A percentile compares a stretch with the other conserved stretches of the same genome.
These are phyloP conservation scores for Halesus radiatus DNA, from an alignment of 1,140 invertebrate genomes.

Conservation along the genomic window DNA sequence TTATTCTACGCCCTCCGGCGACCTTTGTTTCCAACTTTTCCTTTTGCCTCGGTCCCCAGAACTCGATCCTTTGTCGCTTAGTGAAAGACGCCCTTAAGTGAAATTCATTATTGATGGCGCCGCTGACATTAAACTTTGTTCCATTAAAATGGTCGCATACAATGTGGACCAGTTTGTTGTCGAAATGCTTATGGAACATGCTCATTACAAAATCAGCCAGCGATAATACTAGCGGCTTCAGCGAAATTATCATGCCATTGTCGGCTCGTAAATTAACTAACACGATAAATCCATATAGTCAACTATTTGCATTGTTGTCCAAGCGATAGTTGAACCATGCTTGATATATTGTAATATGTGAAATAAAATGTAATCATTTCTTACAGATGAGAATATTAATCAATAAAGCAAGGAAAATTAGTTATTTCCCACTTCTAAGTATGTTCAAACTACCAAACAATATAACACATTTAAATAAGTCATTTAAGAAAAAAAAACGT, in stretches of 20 bases:
- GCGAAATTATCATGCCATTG: background rate
- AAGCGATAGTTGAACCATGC: background rate
- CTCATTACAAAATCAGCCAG: conserved; percentile 4
- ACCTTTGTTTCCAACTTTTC: background rate
- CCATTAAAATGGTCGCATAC: background rate
- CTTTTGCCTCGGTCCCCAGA: background rate
- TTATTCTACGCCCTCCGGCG: background rate
- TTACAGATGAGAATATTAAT: no score
- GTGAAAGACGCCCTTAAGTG: background rate
- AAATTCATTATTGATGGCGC: conserved; percentile 4
- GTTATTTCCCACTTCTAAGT: no score
- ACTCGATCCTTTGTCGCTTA: background rate
- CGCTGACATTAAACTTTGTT: conserved; percentile 4
- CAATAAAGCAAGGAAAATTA: no score
- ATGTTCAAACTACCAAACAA: no score
- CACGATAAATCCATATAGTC: background rate
- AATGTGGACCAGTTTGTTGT: conserved; percentile 10
- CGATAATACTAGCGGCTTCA: background rate
- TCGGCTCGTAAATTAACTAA: background rate
- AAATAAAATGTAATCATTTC: no score
- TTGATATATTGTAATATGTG: background rate
- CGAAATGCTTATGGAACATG: conserved; percentile 2
- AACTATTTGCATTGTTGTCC: background rate
- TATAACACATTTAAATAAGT: no score
- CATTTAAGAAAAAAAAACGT: no score